Evolutionary conservation across 2,113 vertebrate genomes (phyloP).

Genomic region (Cercocebus atys): DNA sequence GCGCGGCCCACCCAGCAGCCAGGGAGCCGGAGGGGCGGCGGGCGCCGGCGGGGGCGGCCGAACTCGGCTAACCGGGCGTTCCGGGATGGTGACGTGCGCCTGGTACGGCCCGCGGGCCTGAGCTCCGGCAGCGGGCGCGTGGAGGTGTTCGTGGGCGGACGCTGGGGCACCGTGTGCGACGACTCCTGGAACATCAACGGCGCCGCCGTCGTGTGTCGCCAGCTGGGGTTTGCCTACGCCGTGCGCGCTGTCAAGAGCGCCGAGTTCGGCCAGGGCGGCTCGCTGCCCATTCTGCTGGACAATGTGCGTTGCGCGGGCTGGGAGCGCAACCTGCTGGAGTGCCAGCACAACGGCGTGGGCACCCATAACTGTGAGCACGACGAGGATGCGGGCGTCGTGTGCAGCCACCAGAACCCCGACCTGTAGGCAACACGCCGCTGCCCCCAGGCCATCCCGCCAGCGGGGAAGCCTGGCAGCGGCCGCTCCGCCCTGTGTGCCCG

Average conservation of each 20-base stretch:
- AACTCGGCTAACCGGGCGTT: rapidly evolving
- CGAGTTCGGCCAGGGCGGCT: slow-evolving; percentile 90
- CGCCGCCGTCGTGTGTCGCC: slow-evolving; percentile 91
- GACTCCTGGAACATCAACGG: slow-evolving; percentile 89
- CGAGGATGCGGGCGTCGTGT: slow-evolving; percentile 95
- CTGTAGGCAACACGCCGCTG: neutral
- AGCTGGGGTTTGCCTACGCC: slow-evolving; percentile 89
- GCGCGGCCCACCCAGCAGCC: neutral
- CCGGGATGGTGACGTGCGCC: slow-evolving; percentile 85
- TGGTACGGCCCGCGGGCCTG: slow-evolving; percentile 80
- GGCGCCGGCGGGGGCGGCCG: slow-evolving; percentile 61
- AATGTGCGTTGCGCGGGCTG: slow-evolving; percentile 89
- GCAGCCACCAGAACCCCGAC: slow-evolving; percentile 80
- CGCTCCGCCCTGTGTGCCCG: rapidly evolving
- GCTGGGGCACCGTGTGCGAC: slow-evolving; percentile 96
- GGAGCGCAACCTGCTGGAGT: slow-evolving; percentile 90
- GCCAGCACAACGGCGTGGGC: slow-evolving; percentile 86
- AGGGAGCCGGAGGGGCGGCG: slow-evolving; percentile 58
- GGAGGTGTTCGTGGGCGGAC: slow-evolving; percentile 87
- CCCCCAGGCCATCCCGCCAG: neutral
- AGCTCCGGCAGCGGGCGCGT: slow-evolving; percentile 86
- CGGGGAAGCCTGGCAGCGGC: neutral
- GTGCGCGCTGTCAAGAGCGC: slow-evolving; percentile 89
- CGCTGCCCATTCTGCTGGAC: slow-evolving; percentile 91
- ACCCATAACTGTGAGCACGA: slow-evolving; percentile 91